phyloP scores from a whole-genome alignment of 2,888 invertebrate genomes.

The Drosophila rubida region DNA sequence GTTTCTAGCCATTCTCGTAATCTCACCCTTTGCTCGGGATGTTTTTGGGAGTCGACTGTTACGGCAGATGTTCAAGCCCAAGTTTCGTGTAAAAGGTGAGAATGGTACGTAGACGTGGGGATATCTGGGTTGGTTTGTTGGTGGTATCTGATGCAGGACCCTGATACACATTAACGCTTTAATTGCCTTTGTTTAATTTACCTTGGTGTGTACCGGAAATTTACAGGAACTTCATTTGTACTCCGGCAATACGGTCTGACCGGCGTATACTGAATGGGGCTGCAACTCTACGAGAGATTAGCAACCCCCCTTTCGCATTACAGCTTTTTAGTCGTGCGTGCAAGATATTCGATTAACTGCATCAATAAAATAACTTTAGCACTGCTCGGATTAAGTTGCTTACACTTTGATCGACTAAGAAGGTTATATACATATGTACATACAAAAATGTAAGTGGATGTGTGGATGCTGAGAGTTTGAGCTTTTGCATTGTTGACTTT shows the following conservation, averaged over 20 bases:
- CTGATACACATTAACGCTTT: slow-evolving; percentile 65
- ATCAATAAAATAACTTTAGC: slow-evolving; percentile 36
- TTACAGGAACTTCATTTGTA: slow-evolving; percentile 79
- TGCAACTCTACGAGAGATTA: background rate
- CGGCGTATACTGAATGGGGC: slow-evolving; percentile 8
- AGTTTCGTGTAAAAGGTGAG: background rate
- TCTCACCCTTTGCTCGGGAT: background rate
- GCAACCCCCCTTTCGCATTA: slow-evolving; percentile 26
- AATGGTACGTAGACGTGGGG: background rate
- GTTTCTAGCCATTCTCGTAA: background rate
- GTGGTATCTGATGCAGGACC: slow-evolving; percentile 60
- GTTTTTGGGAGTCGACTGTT: slow-evolving; percentile 10
- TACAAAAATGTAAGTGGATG: background rate
- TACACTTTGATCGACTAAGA: background rate
- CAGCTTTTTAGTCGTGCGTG: slow-evolving; percentile 65
- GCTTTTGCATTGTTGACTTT: slow-evolving; percentile 56
- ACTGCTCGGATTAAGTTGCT: slow-evolving; percentile 29
- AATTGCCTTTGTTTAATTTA: slow-evolving; percentile 80
- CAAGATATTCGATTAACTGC: slow-evolving; percentile 67
- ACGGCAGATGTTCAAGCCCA: background rate
- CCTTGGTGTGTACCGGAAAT: slow-evolving; percentile 73
- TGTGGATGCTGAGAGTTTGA: slow-evolving; percentile 63
- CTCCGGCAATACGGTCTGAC: slow-evolving; percentile 9
- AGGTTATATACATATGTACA: slow-evolving; percentile 35
- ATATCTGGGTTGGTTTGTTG: slow-evolving; percentile 30